Evolutionary conservation across 2,888 invertebrate species (phyloP).

Genomic region (Chymomyza amoena): DNA sequence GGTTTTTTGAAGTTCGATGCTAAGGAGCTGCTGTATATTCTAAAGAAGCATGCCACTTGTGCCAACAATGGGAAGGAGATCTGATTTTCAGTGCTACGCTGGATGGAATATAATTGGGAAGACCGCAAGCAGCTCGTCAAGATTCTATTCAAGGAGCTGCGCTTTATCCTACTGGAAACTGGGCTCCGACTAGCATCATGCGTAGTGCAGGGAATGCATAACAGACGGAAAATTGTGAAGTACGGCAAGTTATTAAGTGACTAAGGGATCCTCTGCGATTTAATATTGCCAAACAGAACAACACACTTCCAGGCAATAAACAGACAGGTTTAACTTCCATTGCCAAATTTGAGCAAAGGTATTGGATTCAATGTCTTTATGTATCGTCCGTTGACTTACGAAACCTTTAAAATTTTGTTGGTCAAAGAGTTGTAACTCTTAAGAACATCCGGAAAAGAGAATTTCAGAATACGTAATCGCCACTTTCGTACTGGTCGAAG

Average conservation of each 20-base stretch:
- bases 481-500: too few relatives aligned
- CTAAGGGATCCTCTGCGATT: not conserved
- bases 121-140: not conserved
- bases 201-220: not conserved
- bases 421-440: too few relatives aligned
- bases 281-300: too few relatives aligned
- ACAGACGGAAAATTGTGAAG: not conserved
- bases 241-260: fast-evolving
- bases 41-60: slow-evolving; percentile 22
- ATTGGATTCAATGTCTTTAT: slow-evolving; percentile 31
- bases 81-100: slow-evolving; percentile 33
- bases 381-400: slow-evolving; percentile 25
- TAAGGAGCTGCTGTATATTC: slow-evolving; percentile 18
- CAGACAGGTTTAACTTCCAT: too few relatives aligned
- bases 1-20: slow-evolving; percentile 22
- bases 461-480: too few relatives aligned
- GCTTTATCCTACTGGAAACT: slow-evolving; percentile 25
- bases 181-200: slow-evolving; percentile 10
- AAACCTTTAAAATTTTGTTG: slow-evolving; percentile 1
- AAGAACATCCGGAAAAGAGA: too few relatives aligned
- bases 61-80: slow-evolving; percentile 49
- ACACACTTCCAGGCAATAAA: too few relatives aligned
- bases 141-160: slow-evolving; percentile 18
- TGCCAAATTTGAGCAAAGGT: not conserved
- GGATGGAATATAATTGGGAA: slow-evolving; percentile 33